Evolutionary conservation across 2,113 vertebrate genomes (phyloP).

Genomic region (Sorex fumeus): DNA sequence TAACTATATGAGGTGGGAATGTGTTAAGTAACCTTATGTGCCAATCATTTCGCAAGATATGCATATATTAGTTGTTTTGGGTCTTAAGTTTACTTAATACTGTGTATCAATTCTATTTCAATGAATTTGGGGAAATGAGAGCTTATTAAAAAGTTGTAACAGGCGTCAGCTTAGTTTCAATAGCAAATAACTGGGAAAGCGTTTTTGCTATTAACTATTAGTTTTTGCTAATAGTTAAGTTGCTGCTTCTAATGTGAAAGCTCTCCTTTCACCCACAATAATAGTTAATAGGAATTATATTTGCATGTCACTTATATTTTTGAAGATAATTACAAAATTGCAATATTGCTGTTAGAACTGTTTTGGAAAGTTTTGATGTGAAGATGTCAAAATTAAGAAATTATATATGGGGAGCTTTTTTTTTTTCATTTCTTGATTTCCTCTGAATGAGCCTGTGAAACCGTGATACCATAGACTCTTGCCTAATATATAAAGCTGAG

Average conservation of each 20-base stretch:
- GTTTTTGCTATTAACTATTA: not conserved
- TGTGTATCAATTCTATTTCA: not conserved
- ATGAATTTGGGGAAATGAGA: not conserved
- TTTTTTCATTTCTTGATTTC: not conserved
- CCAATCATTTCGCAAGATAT: not conserved
- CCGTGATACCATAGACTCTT: not conserved
- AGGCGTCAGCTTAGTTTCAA: slow-evolving; percentile 27
- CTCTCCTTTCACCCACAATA: not conserved
- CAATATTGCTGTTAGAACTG: not conserved
- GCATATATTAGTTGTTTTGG: not conserved
- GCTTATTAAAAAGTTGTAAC: slow-evolving; percentile 43
- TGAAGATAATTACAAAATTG: not conserved
- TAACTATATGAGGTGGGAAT: not conserved
- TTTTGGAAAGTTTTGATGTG: not conserved
- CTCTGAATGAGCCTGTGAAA: not conserved
- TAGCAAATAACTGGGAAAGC: slow-evolving; percentile 31
- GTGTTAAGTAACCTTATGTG: slow-evolving; percentile 6
- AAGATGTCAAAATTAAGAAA: slow-evolving; percentile 42
- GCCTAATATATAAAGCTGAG: not conserved
- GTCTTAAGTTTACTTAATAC: not conserved
- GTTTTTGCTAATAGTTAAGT: slow-evolving; percentile 8
- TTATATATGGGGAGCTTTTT: not conserved
- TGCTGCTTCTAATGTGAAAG: not conserved
- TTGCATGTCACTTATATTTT: slow-evolving; percentile 30
- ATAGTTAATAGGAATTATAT: not conserved